Base-by-base conservation (phyloP, 2,797 vertebrate genomes). In the Leontocebus nigricollis region DNA sequence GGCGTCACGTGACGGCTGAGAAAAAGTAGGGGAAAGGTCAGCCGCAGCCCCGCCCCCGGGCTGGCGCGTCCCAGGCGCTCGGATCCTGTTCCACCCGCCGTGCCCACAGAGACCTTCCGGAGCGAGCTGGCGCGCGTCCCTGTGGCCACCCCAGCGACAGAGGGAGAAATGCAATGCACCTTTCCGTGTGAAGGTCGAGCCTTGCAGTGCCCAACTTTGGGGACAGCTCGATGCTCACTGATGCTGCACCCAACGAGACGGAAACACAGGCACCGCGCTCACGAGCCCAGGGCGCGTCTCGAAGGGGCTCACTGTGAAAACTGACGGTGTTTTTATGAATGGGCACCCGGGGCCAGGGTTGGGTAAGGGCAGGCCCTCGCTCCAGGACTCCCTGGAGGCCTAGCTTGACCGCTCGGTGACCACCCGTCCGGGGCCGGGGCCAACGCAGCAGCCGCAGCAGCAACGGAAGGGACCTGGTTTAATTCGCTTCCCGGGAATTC, bases 21-120 rank as follows among this genome's bases (percentile, higher is more conserved):
- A 92, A 98, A 98, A 99, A 99, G 97, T 99, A 98, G 98, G 98
- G 96, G 98, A 99, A 98, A 99, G 98, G 98, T 98, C 97, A 98
- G 61, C 59, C 81, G 94, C 97, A 90, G 97, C 96, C 93, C 97
- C 97, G 97, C 97, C 98, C 96, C 97, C 94, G 44, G 91, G 64
- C 97, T 26, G 97, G 94, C 87, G 95, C 61, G 80, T 91, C 95
- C 92, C 3, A 5, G 88, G 85, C 90, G 91, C 94, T 39, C 84
- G 83, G 98, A 97, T 97, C 96, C 96, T 86, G 93, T 94, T 98
- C 96, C 97, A 52, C 94, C 55, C 2, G 90, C 96, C 30, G 41
- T 5, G 95, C 95, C 89, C 85, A 4, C 22, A 7, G 93, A 85
- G 87, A 79, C 86, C 87, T 96, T 96, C 97, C 89, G 94, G 83